Percentiles rank a stretch among this genome's conserved stretches.
Conservation (phyloP, 2,888 invertebrate species). For the Biston stratarius region DNA sequence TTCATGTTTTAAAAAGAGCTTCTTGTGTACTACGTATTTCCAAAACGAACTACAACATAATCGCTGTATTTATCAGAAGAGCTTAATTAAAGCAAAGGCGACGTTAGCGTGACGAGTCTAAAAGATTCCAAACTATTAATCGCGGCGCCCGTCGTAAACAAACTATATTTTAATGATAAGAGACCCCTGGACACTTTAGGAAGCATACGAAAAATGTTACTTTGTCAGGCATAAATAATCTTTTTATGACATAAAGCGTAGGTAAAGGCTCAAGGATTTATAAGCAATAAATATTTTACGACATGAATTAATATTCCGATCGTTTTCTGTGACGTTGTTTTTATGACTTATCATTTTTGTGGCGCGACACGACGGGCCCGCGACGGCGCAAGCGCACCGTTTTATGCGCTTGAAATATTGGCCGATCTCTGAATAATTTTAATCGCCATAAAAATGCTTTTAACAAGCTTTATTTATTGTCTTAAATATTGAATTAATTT, state of each 20-base stretch:
- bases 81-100: conserved; percentile 59
- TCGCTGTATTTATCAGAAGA: conserved; percentile 48
- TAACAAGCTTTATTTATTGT: conserved; percentile 77
- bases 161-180: conserved; percentile 81
- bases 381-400: conserved; percentile 63
- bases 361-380: conserved; percentile 70
- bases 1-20: no score
- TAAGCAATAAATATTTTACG: conserved; percentile 86
- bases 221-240: conserved; percentile 85
- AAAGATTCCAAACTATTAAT: conserved; percentile 60
- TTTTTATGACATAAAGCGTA: conserved; percentile 86
- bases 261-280: conserved; percentile 87
- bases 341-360: conserved; percentile 86
- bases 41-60: conserved; percentile 51
- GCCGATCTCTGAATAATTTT: conserved; percentile 74
- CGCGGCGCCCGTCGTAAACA: conserved; percentile 79
- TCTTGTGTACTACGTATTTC: conserved; percentile 30
- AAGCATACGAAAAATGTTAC: conserved; percentile 85
- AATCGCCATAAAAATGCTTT: conserved; percentile 78
- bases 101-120: conserved; percentile 51
- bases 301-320: conserved; percentile 86
- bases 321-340: conserved; percentile 86
- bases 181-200: conserved; percentile 77
- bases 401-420: conserved; percentile 73
- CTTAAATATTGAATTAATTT: conserved; percentile 74